Base-by-base conservation (phyloP, 2,888 invertebrate species). In the Bibio marci region DNA sequence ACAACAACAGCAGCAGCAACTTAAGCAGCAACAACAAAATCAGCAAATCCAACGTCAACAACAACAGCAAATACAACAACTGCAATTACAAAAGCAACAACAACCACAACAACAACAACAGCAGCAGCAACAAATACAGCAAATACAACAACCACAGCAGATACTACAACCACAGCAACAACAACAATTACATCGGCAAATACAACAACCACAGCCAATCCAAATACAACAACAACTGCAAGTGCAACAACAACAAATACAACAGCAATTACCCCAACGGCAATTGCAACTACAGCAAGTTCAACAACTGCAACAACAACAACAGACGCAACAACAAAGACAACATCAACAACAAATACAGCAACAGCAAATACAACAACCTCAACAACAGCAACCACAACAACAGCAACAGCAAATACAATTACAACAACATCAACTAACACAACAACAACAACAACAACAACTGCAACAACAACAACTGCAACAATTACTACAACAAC, bases 281-380 rank as follows among this genome's bases (percentile, higher is more conserved):
- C n/a, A n/a, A n/a, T n/a, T 15, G 13, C 32, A 5, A 26, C 11
- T 26, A 11, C 26, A 26, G 6, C 26, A 6, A 26, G 6, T 8
- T n/a, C n/a, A n/a, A n/a, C n/a, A n/a, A n/a, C n/a, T n/a, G n/a
- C n/a, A n/a, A n/a, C n/a, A n/a, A n/a, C n/a, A n/a, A n/a, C 45
- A 43, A 25, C 37, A 40, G 35, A 47, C 47, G 10, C 49, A 15
- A 15, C 31, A 13, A 52, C 58, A 22, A 53, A n/a, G n/a, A n/a
- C n/a, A n/a, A n/a, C n/a, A n/a, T n/a, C n/a, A n/a, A n/a, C n/a
- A n/a, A n/a, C n/a, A n/a, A n/a, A n/a, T n/a, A n/a, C 61, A 39
- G 57, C 67, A 26, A 62, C 66, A 43, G 63, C 67, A 1, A 69
- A 70, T 43, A 62, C 64, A 42, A 69, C 71, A 50, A 64, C 71